Evolutionary conservation across 1,140 invertebrate genomes (phyloP).

Genomic region (Diuraphis noxia): DNA sequence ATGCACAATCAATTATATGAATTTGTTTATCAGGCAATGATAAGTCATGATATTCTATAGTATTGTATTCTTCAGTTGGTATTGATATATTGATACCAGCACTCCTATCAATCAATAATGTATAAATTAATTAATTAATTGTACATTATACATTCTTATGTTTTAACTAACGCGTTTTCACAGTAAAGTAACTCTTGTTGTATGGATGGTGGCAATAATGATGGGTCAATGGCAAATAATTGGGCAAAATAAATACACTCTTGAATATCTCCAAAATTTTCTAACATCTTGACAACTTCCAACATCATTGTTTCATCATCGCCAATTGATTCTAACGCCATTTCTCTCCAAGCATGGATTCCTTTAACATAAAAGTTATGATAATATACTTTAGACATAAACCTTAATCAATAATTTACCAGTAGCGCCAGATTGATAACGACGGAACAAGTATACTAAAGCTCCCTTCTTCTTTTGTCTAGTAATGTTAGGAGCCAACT

Average conservation of each 20-base stretch:
- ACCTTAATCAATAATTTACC: conserved; percentile 15
- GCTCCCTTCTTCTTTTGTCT: conserved; percentile 68
- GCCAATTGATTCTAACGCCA: conserved; percentile 69
- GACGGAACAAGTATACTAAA: conserved; percentile 67
- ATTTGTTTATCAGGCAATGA: conserved; percentile 63
- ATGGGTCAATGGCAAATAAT: conserved; percentile 64
- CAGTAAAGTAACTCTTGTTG: conserved; percentile 15
- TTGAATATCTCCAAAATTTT: conserved; percentile 62
- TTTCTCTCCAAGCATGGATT: conserved; percentile 69
- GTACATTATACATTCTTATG: not conserved
- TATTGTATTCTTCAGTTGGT: not conserved
- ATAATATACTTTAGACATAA: not conserved
- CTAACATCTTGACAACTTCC: conserved; percentile 64
- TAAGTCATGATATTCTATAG: conserved; percentile 62
- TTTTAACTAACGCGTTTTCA: conserved; percentile 31
- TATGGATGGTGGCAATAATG: conserved; percentile 62
- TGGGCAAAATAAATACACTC: conserved; percentile 69
- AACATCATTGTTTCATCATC: conserved; percentile 63
- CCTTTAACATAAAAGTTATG: conserved; percentile 59
- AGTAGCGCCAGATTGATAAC: conserved; percentile 49
- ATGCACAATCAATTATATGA: conserved; percentile 63
- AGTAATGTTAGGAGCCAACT: conserved; percentile 68
- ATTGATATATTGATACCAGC: not conserved
- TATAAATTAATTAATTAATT: not conserved
- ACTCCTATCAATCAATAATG: conserved; percentile 6